Conservation (phyloP, 2,797 vertebrate genomes). For the Odontamblyopus rebecca region DNA sequence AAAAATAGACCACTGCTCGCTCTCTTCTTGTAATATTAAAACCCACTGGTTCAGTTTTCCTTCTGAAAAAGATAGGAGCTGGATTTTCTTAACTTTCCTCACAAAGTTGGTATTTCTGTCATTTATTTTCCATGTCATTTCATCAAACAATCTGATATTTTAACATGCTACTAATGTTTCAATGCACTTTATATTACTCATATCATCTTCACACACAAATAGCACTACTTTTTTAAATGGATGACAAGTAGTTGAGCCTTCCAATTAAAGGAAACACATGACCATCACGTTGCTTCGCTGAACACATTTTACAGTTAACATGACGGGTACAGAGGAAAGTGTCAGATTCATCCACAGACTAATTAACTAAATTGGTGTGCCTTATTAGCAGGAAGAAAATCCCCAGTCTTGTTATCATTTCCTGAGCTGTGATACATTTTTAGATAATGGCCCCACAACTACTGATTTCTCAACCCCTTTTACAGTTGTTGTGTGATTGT, state of each 20-base stretch:
- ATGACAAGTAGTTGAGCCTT: neutral
- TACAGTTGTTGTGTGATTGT: conserved; percentile 9
- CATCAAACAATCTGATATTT: neutral
- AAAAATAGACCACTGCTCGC: too few relatives aligned
- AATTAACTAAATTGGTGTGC: conserved; percentile 29
- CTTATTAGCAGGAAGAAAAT: conserved; percentile 33
- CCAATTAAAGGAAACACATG: neutral
- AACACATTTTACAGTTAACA: conserved; percentile 10
- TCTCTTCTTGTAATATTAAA: too few relatives aligned
- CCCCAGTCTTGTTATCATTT: conserved; percentile 25
- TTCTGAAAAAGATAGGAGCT: too few relatives aligned
- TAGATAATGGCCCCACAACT: conserved; percentile 25
- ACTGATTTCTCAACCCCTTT: conserved; percentile 4
- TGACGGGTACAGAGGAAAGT: conserved; percentile 15
- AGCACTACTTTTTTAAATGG: neutral
- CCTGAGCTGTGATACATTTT: conserved; percentile 16
- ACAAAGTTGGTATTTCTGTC: neutral
- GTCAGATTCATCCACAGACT: conserved; percentile 24
- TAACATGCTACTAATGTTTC: neutral
- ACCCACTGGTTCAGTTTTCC: too few relatives aligned
- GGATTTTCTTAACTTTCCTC: too few relatives aligned
- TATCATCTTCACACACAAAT: neutral
- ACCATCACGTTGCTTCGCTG: neutral
- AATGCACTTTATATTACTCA: neutral
- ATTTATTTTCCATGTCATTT: neutral